Evolutionary conservation across 53 echinoderm and acorn worm species (phyloP).

Genomic region (Echinometra lucunter): DNA sequence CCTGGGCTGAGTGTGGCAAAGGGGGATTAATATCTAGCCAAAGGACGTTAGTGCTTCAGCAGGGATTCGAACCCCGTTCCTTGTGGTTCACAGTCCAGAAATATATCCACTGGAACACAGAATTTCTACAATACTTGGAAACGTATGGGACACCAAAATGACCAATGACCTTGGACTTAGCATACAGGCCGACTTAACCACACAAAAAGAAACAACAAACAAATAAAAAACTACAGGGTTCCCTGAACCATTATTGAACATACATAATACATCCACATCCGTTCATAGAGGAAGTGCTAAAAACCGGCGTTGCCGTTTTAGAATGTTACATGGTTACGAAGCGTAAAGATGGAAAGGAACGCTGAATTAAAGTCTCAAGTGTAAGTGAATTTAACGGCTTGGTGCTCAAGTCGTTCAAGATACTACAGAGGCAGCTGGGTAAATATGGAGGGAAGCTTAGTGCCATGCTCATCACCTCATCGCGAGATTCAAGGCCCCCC

Average conservation of each 20-base stretch:
- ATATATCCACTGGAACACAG: no score
- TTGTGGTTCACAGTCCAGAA: no score
- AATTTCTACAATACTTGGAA: no score
- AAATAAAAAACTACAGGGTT: neutral
- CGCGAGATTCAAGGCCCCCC: conserved; percentile 28
- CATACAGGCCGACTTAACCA: no score
- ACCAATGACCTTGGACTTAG: no score
- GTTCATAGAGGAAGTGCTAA: neutral
- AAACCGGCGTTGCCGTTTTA: neutral
- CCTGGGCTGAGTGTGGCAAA: no score
- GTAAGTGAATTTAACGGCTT: conserved; percentile 56
- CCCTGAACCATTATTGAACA: neutral
- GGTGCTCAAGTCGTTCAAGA: conserved; percentile 49
- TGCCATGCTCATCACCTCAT: conserved; percentile 6
- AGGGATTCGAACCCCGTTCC: no score
- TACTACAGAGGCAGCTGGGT: conserved; percentile 44
- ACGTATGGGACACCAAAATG: no score
- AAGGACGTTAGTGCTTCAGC: no score
- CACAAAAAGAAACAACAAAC: no score
- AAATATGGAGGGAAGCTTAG: conserved; percentile 22
- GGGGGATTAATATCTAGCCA: no score
- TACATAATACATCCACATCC: neutral
- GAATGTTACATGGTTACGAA: conserved; percentile 38
- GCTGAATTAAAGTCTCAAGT: conserved; percentile 43
- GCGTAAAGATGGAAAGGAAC: conserved; percentile 4